Base-by-base conservation (phyloP, 2,113 vertebrate genomes). In the Orcinus orca region DNA sequence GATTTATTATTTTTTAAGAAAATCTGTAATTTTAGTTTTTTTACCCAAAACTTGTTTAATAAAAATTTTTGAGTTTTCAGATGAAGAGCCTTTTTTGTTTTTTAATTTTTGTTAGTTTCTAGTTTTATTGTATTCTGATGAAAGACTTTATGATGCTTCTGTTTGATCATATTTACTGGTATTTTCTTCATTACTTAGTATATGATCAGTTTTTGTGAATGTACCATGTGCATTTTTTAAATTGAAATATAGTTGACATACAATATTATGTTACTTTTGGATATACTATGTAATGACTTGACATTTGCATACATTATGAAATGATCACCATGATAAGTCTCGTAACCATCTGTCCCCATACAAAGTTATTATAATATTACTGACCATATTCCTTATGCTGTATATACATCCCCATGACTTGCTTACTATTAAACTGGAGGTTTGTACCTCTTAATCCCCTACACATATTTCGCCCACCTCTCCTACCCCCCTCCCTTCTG, bases 11-110 rank as follows among this genome's bases (percentile, higher is more conserved):
- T 96, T 87, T 55, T 31, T 31, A 82, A 50, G 62, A 84, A 36
- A 74, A 47, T 74, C 14, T 93, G 47, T 79, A 74, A 93, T 68
- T 93, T 88, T 26, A 87, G 38, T 87, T 93, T 77, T 85, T 44
- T 87, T 77, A 73, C 17, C 36, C 17, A 77, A 90, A 77, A 62
- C 36, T 80, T 90, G 18, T 55, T 58, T 47, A 65, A 36, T 92
- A 92, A 55, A 47, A 6, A 13, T 50, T 53, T 50, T 93, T 85
- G 44, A 65, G 6, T 55, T 95, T 93, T 95, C 73, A 93, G 65
- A 79, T 70, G 21, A 85, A 90, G 36, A 33, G 25, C 5, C 7
- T 55, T 89, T 53, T 77, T 60, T 62, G 25, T 65, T 81, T 81
- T 88, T 62, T 53, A 26, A 62, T 31, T 53, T 92, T 86, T 88